A percentile compares a stretch with the other conserved stretches of the same genome.
phyloP scores from a whole-genome alignment of 1,140 invertebrate genomes.

The Atta colombica region DNA sequence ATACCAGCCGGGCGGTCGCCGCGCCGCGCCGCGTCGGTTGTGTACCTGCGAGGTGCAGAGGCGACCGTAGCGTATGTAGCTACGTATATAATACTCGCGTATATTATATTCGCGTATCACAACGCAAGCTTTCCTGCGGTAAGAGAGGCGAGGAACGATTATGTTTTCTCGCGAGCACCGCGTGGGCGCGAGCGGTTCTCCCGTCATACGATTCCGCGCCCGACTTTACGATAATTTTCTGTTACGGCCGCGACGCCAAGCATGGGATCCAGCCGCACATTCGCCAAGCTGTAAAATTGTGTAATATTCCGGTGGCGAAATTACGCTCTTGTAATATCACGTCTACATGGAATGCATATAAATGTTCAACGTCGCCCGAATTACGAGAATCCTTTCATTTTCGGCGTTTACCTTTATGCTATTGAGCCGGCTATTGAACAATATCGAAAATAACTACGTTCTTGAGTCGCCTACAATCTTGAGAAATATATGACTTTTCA shows the following conservation, averaged over 20 bases:
- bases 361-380: background rate
- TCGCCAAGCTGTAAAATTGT: constrained; percentile 41
- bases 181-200: constrained; percentile 57
- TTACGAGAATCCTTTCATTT: constrained; percentile 6
- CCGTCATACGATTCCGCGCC: constrained; percentile 51
- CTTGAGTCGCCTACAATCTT: background rate
- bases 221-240: constrained; percentile 57
- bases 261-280: constrained; percentile 1
- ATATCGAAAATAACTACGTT: background rate
- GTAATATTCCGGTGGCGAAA: constrained; percentile 38
- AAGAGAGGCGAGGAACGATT: constrained; percentile 12
- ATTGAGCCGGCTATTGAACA: background rate
- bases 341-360: constrained; percentile 14
- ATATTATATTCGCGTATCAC: constrained; percentile 21
- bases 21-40: background rate
- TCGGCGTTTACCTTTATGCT: background rate
- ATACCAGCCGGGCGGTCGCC: constrained; percentile 63
- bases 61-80: constrained; percentile 20
- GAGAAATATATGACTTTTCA: background rate
- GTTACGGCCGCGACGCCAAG: constrained; percentile 15
- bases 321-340: constrained; percentile 22
- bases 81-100: background rate
- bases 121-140: constrained; percentile 24
- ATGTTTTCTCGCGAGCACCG: constrained; percentile 17
- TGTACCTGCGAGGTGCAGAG: constrained; percentile 34